Conservation (phyloP, 2,797 vertebrate species). For the Scleropages formosus region DNA sequence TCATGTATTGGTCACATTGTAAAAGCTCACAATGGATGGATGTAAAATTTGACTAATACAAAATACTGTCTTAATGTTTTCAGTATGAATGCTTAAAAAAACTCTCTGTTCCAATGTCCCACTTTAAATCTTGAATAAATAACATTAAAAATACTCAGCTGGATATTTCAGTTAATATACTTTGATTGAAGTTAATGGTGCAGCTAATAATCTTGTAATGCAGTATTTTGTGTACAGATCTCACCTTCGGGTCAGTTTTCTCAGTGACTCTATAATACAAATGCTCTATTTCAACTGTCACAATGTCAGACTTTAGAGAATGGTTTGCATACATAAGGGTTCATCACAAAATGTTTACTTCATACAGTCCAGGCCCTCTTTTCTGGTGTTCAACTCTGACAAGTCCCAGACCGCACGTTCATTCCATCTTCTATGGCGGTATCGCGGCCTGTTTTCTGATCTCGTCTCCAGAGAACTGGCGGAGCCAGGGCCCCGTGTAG, state of each 20-base stretch:
- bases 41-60: background rate
- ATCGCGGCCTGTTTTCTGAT: background rate
- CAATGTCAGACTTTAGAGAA: background rate
- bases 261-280: background rate
- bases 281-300: background rate
- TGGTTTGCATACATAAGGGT: background rate
- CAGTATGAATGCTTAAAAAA: background rate
- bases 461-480: constrained; percentile 15
- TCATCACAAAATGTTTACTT: background rate
- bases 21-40: background rate
- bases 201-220: background rate
- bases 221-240: background rate
- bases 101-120: no score
- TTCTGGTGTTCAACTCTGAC: constrained; percentile 29
- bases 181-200: no score
- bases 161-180: no score
- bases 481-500: constrained; percentile 34
- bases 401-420: constrained; percentile 8
- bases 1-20: background rate
- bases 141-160: no score
- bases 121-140: no score
- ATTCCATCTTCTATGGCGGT: background rate
- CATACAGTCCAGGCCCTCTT: constrained; percentile 3
- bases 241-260: background rate
- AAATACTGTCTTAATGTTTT: background rate